Percentiles rank a stretch among this genome's conserved stretches.
phyloP scores from a whole-genome alignment of 2,113 vertebrate genomes.

The Picathartes gymnocephalus region DNA sequence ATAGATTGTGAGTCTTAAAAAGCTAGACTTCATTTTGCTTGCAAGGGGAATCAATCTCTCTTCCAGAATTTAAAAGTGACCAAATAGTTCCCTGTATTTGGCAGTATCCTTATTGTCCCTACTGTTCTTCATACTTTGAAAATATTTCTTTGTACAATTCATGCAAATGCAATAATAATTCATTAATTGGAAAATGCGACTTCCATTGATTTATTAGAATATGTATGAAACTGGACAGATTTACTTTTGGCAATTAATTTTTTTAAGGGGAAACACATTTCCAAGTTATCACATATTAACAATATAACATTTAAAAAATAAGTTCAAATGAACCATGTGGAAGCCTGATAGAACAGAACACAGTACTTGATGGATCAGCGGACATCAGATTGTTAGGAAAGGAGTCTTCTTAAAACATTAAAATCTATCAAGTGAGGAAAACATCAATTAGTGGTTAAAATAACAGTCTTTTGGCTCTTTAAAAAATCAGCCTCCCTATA shows the following conservation, averaged over 20 bases:
- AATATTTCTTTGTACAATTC: neutral
- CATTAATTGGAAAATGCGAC: neutral
- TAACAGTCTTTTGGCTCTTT: neutral
- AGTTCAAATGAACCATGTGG: neutral
- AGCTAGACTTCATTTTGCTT: neutral
- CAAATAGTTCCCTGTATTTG: neutral
- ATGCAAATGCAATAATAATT: neutral
- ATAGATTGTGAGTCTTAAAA: neutral
- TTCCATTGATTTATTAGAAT: neutral
- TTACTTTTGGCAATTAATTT: neutral
- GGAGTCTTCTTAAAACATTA: neutral
- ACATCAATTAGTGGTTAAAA: slow-evolving; percentile 19
- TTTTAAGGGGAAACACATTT: neutral
- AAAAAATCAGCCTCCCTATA: neutral
- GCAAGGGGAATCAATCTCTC: neutral
- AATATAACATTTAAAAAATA: neutral
- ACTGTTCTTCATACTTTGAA: neutral
- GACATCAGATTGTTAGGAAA: neutral
- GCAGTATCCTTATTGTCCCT: neutral
- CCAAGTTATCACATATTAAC: neutral
- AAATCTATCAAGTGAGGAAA: slow-evolving; percentile 5
- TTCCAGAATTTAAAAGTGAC: neutral
- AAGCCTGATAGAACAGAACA: neutral
- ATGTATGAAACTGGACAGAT: neutral
- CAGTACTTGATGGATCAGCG: neutral